phyloP scores from a whole-genome alignment of 1,140 invertebrate species.

The Steinernema khuongi region DNA sequence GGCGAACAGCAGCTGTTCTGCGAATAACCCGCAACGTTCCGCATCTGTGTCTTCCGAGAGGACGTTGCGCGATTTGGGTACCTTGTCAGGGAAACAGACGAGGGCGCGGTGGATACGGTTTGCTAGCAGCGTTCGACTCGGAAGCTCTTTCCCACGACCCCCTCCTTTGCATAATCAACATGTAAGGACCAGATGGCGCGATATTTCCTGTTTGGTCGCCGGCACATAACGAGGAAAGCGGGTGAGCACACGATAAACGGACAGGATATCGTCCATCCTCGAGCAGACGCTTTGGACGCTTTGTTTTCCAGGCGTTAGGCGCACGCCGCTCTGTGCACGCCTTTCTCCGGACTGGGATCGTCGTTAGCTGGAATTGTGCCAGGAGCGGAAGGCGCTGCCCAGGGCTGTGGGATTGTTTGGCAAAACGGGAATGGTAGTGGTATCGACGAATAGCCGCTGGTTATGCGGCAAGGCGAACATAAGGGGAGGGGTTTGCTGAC shows the following conservation, averaged over 20 bases:
- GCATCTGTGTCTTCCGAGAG: too few relatives aligned
- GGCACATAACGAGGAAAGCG: neutral
- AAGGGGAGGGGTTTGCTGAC: neutral
- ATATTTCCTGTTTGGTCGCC: neutral
- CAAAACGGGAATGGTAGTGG: neutral
- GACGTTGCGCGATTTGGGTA: too few relatives aligned
- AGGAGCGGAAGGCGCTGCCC: neutral
- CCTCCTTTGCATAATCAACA: neutral
- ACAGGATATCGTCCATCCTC: neutral
- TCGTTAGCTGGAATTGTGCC: neutral
- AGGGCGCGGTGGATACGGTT: too few relatives aligned
- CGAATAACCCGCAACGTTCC: neutral
- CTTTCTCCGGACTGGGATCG: neutral
- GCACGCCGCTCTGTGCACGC: neutral
- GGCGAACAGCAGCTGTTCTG: neutral
- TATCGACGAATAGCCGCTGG: neutral
- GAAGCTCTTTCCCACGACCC: neutral
- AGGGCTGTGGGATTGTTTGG: neutral
- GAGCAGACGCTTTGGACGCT: constrained; percentile 4
- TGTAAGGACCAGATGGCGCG: neutral
- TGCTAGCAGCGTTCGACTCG: too few relatives aligned
- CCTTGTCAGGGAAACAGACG: too few relatives aligned
- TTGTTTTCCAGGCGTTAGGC: neutral
- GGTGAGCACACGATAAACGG: neutral
- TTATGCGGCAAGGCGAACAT: neutral